Conservation (phyloP, 2,888 invertebrate species). For the Lydus trimaculatus region DNA sequence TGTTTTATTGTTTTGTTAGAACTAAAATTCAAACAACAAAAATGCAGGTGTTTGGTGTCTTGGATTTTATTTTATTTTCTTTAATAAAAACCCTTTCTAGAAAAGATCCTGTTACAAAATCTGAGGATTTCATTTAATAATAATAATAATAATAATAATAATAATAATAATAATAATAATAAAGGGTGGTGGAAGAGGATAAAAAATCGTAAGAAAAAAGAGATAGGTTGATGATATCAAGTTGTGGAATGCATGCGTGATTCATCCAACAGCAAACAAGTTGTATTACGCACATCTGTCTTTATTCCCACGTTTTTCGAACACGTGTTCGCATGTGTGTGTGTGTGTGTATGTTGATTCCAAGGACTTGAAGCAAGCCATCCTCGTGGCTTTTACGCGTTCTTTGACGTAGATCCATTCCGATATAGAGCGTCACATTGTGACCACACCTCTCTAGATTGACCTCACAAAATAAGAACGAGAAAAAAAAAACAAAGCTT, state of each 20-base stretch:
- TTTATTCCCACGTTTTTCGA: conserved; percentile 58
- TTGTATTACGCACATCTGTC: conserved; percentile 53
- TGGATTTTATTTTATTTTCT: not conserved
- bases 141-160: no score
- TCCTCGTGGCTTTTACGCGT: conserved; percentile 23
- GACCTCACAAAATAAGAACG: no score
- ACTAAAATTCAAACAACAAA: not conserved
- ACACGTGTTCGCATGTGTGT: conserved; percentile 54
- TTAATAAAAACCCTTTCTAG: not conserved
- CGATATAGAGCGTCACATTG: not conserved
- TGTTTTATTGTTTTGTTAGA: not conserved
- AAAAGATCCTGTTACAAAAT: not conserved
- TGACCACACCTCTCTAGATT: not conserved
- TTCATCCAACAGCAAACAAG: conserved; percentile 36
- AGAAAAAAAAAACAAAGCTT: no score
- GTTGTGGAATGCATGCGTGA: conserved; percentile 35
- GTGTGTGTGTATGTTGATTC: conserved; percentile 29
- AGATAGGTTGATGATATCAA: conserved; percentile 19
- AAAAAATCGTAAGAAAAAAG: conserved; percentile 6
- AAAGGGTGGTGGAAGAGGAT: not conserved
- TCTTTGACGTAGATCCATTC: not conserved
- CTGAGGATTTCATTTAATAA: not conserved
- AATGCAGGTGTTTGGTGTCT: not conserved
- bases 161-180: no score
- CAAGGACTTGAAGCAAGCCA: conserved; percentile 45